Evolutionary conservation across 2,113 vertebrate genomes (phyloP), one percentile per base, ranked within the genome.

Genomic region (Saguinus imperator): DNA sequence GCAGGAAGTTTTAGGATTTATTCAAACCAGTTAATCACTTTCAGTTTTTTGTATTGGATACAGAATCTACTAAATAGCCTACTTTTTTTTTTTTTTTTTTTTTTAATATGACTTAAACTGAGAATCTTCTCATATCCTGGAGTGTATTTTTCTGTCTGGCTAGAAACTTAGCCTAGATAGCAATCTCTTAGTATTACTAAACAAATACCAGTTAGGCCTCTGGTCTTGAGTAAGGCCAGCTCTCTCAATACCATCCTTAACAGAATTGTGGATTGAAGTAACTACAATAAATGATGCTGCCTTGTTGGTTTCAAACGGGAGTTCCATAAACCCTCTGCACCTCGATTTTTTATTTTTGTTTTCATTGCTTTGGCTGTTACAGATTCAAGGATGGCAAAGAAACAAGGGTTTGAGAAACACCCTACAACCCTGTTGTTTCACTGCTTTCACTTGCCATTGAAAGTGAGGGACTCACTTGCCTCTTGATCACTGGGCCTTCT

Each of bases 171-270:
- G 35, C 58, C 17, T 37, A 97, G 96, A 97, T 96, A 97, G 79
- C 3, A 6, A 97, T 97, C 97, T 57, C 89, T 94, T 75, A 50
- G 91, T 87, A 81, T 97, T 96, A 96, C 96, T 96, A 94, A 95
- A 93, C 83, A 84, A 91, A 76, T 21, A 95, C 83, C 95, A 94
- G 96, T 90, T 93, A 82, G 94, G 77, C 90, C 96, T 93, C 91
- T 16, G 75, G 82, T 94, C 95, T 98, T 96, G 96, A 94, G 97
- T 84, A 97, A 97, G 72, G 55, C 32, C 83, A 66, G 21, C 25
- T 97, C 82, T 97, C 97, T 97, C 79, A 87, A 75, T 21, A 85
- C 52, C 3, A 12, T 21, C 66, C 85, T 72, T 90, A 88, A 91
- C 94, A 96, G 87, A 87, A 86, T 55, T n/a, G 50, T 61, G n/a